Evolutionary conservation across 2,797 vertebrate genomes (phyloP), one percentile per base, ranked within the genome.

Genomic region (Anguilla pacifica): DNA sequence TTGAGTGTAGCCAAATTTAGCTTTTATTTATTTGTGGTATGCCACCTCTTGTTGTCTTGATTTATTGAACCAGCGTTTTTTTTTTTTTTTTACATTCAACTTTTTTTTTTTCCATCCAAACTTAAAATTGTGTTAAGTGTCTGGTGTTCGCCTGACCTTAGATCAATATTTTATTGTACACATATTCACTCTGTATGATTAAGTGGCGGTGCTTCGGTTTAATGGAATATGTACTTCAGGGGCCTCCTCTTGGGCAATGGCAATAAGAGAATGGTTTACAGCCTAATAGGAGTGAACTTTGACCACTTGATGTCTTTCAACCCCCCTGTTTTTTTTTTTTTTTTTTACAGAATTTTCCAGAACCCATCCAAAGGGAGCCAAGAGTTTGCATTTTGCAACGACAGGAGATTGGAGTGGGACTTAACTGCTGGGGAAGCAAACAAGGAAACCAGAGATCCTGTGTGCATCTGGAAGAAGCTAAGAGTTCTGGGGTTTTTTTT

Each of bases 331-430:
- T 39, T 39, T 39, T 39, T 55, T 39, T 39, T 55, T 86, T 88
- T 61, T 53, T 84, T 77, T 15, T 43, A 84, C 85, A 61, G 6
- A 49, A 28, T 84, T 79, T 88, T 86, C 86, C 85, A 86, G 85
- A 79, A 74, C 64, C 88, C 85, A 77, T 84, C 83, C 70, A 59
- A 84, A 84, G 51, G 88, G 25, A 72, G 81, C 85, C 88, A 88
- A 61, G 51, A 15, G 88, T 49, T 74, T 77, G 39, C 22, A 31
- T 88, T 88, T 88, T 81, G 39, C 72, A 74, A 88, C 55, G 51
- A 86, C 72, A 15, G 28, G 85, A 51, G 81, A 79, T 46, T 70
- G 55, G 72, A 83, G 22, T 43, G 39, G 84, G 74, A 67, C 19
- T 46, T n/a, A 15, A 51, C 64, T n/a, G 22, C 70, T 25, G 49